Conservation (phyloP, 2,888 invertebrate species). For the Drosophila prostipennis region DNA sequence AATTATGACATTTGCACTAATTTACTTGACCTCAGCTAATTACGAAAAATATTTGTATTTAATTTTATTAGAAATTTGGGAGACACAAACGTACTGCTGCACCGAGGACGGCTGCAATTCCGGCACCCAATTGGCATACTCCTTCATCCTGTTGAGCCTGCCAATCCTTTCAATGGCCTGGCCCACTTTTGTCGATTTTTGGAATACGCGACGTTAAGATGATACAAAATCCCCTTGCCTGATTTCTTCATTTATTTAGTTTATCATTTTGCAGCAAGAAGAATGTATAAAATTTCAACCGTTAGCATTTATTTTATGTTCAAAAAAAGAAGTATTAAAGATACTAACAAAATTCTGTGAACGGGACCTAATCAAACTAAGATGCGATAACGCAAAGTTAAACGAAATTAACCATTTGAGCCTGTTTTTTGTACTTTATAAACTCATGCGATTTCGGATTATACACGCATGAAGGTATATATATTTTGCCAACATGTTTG, state of each 20-base stretch:
- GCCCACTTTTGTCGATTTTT: slow-evolving; percentile 36
- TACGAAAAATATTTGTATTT: slow-evolving; percentile 4
- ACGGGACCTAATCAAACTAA: slow-evolving; percentile 72
- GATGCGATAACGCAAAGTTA: slow-evolving; percentile 25
- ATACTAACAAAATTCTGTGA: slow-evolving; percentile 54
- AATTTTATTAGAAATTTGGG: slow-evolving; percentile 88
- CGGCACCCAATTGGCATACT: slow-evolving; percentile 63
- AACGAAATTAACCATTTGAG: slow-evolving; percentile 16
- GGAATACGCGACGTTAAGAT: slow-evolving; percentile 47
- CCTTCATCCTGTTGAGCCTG: slow-evolving; percentile 53
- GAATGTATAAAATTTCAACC: slow-evolving; percentile 35
- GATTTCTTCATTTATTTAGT: not conserved
- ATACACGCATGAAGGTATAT: slow-evolving; percentile 10
- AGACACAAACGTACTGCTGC: slow-evolving; percentile 90
- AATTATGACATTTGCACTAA: not conserved
- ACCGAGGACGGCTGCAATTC: slow-evolving; percentile 90
- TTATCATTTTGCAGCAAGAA: slow-evolving; percentile 4
- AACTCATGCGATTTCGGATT: slow-evolving; percentile 12
- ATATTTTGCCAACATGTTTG: slow-evolving; percentile 24
- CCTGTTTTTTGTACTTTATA: slow-evolving; percentile 12
- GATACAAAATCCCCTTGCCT: not conserved
- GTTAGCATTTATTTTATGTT: slow-evolving; percentile 33
- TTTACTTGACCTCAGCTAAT: slow-evolving; percentile 9
- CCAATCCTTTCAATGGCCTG: slow-evolving; percentile 59
- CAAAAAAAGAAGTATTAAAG: slow-evolving; percentile 9